These are phyloP conservation scores for Lepus timidus DNA, from an alignment of 2,113 vertebrate genomes.

Conservation along the genomic window DNA sequence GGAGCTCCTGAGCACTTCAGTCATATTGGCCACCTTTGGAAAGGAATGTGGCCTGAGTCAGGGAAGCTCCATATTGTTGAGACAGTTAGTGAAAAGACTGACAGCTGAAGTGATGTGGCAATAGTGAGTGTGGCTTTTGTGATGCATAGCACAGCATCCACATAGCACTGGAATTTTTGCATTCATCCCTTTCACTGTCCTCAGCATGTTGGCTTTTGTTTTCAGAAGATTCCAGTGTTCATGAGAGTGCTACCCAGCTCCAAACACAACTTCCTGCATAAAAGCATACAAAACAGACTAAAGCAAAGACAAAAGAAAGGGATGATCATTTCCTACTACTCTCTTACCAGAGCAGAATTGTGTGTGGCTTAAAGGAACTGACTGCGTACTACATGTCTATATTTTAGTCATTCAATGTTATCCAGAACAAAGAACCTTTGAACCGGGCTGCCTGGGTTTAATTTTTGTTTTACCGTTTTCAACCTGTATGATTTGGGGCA, in stretches of 20 bases:
- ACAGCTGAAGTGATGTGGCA: background rate
- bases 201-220: background rate
- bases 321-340: background rate
- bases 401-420: background rate
- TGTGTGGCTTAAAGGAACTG: background rate
- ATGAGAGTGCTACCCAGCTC: background rate
- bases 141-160: rapidly evolving
- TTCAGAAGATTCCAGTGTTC: background rate
- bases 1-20: background rate
- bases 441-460: background rate
- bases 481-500: background rate
- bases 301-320: background rate
- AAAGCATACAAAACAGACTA: background rate
- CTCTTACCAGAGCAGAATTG: background rate
- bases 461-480: constrained; percentile 32
- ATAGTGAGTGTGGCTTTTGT: too few species aligned
- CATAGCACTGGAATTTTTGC: background rate
- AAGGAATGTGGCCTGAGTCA: background rate
- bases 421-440: background rate
- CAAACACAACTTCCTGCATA: background rate
- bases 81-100: background rate
- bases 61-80: background rate
- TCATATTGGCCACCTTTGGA: background rate
- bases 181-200: background rate
- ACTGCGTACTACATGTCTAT: background rate